Evolutionary conservation across 2,113 vertebrate species (phyloP), one percentile per base, ranked within the genome.

Genomic region (Felis chaus): DNA sequence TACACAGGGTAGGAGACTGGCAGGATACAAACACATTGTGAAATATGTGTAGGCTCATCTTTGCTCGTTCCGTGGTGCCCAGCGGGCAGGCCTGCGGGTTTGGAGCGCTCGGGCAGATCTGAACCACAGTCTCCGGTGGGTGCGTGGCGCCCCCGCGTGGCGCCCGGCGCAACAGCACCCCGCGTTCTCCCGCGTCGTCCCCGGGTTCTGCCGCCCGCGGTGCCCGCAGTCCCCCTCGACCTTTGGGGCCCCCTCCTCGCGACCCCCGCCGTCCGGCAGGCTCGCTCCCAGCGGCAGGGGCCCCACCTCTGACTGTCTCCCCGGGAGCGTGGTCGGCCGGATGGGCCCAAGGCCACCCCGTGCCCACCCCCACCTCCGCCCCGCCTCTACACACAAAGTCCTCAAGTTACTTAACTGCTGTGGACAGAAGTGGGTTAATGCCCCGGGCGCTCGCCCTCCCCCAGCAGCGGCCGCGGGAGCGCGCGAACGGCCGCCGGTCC

Each of bases 401-500:
- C 48, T 55, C 68, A 31, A 31, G 55, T 94, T 81, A 89, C 83
- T 96, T 97, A 97, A 98, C 95, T 97, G 86, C 48, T 25, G 31
- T 68, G 41, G 23, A 36, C 89, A 55, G 73, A 82, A 31, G 69
- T 78, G 91, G 88, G 39, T 61, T 53, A 66, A 63, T 36, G 89
- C 18, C 33, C 4, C 6, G 11, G 78, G 69, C 41, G 7, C 41
- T n/a, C 29, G 39, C 29, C 1, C 2, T 57, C 84, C 74, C n/a
- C 53, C 4, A 13, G 18, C n/a, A 31, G 90, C 1, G 36, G 25
- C 87, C 81, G 89, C 48, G 8, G 27, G 33, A 53, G 36, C 27
- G 5, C 29, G 8, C 11, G 25, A 83, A 80, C 53, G 7, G 14
- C 31, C 33, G 21, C 41, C 7, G 29, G n/a, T 41, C 84, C 25